phyloP scores from a whole-genome alignment of 2,113 vertebrate genomes.

The Hippopotamus amphibius region DNA sequence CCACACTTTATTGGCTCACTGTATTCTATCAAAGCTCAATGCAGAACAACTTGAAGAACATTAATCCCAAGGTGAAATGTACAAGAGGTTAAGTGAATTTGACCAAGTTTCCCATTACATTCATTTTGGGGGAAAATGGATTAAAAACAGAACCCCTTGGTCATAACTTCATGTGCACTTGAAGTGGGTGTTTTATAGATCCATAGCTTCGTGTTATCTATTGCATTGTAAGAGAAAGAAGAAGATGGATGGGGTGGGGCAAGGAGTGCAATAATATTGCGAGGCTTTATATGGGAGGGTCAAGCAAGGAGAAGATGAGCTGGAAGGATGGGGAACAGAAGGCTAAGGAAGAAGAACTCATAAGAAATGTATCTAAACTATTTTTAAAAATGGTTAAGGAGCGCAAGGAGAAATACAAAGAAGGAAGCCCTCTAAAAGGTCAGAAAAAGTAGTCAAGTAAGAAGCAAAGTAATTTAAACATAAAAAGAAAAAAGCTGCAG shows the following conservation, averaged over 20 bases:
- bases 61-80: not conserved
- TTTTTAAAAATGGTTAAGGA: conserved; percentile 71
- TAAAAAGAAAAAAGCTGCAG: conserved; percentile 59
- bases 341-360: not conserved
- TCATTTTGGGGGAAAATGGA: not conserved
- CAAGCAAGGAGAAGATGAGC: conserved; percentile 46
- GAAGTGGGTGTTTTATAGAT: not conserved
- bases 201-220: not conserved
- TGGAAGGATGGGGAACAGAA: not conserved
- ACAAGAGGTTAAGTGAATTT: not conserved
- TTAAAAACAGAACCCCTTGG: not conserved
- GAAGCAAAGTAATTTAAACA: conserved; percentile 82
- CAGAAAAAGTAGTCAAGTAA: conserved; percentile 82
- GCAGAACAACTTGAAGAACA: not conserved
- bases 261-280: not conserved
- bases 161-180: not conserved
- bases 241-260: conserved; percentile 40
- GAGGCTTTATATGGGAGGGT: conserved; percentile 51
- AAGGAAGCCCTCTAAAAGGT: conserved; percentile 76
- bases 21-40: not conserved
- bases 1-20: not conserved
- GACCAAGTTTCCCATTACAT: not conserved
- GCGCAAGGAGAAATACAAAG: conserved; percentile 74
- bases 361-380: conserved; percentile 10
- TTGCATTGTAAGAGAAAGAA: not conserved